Base-by-base conservation (phyloP, 2,888 invertebrate genomes). In the Cerceris ruficornis region DNA sequence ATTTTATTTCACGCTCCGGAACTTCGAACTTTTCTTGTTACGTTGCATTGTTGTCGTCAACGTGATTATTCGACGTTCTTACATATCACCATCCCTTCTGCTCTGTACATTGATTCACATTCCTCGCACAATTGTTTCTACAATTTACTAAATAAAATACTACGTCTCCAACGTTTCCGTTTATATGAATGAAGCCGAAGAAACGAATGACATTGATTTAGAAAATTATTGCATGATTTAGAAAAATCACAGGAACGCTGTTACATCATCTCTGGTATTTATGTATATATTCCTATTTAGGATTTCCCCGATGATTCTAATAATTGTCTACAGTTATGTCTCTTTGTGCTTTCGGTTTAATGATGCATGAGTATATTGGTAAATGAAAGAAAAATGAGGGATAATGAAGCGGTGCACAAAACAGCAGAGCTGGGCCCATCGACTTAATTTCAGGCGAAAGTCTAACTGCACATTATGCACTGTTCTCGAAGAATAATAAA, bases 1-100 rank as follows among this genome's bases (percentile, higher is more conserved):
- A 83, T 79, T 87, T 88, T 87, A 82, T 86, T 28, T 88, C 72
- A 83, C 58, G 80, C 74, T 74, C 82, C 66, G 71, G 80, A 69
- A 81, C 64, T 55, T 75, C 62, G 13, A 72, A 78, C 65, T 50
- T 64, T 67, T 46, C 60, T 50, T 15, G 7, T 77, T 28, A 72
- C 42, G 41, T 67, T 59, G 69, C 42, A 59, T 65, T 62, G 43
- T 58, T 46, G 57, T 67, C 61, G 43, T 58, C 60, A 64, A 77
- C 60, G 75, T 57, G 50, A 75, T 66, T 71, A 17, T 55, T 69
- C 42, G 52, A 15, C 60, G 68, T n/a, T 75, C 55, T 61, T 59
- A 66, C 39, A 60, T 8, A 65, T 42, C 59, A 15, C 58, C 55
- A 69, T 73, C 50, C 52, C 50, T 71, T 67, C 69, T 81, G 64